A percentile compares a stretch with the other conserved stretches of the same genome.
These are phyloP conservation scores for Drosophila ohnishii DNA, from an alignment of 1,140 invertebrate genomes.

Conservation along the genomic window DNA sequence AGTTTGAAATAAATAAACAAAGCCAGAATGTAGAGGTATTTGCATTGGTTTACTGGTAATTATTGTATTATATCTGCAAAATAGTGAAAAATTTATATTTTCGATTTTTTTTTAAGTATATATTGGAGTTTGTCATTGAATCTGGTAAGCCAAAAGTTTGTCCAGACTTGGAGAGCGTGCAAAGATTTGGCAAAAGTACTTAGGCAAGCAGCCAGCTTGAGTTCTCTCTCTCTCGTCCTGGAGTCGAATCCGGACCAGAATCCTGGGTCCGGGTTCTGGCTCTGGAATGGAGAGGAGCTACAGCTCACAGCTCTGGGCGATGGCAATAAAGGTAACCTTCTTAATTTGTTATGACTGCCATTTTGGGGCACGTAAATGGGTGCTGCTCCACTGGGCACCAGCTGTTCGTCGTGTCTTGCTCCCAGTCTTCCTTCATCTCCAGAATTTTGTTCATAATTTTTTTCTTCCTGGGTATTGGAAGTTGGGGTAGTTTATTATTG, in stretches of 20 bases:
- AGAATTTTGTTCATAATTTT: neutral
- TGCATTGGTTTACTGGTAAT: neutral
- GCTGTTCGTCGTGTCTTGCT: constrained; percentile 3
- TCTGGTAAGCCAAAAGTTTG: constrained; percentile 2
- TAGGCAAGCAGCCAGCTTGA: constrained; percentile 47
- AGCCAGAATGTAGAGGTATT: too few species aligned
- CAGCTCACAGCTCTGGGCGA: constrained; percentile 27
- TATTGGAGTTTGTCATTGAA: neutral
- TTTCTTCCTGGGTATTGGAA: neutral
- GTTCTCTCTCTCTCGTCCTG: neutral
- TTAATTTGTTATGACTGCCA: constrained; percentile 79
- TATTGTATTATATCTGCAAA: neutral
- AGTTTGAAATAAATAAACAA: neutral
- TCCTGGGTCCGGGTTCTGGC: constrained; percentile 6
- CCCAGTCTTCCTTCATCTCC: neutral
- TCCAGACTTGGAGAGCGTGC: constrained; percentile 28
- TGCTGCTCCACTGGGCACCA: constrained; percentile 45
- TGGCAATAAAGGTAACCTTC: constrained; percentile 78
- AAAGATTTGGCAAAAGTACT: constrained; percentile 63
- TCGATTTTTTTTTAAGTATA: neutral
- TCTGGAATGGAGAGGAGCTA: neutral
- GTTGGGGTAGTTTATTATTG: too few species aligned
- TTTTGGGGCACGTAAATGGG: constrained; percentile 65
- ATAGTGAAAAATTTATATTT: neutral
- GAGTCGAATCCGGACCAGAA: constrained; percentile 16